Evolutionary conservation across 2,797 vertebrate species (phyloP).

Genomic region (Aldrovandia affinis): DNA sequence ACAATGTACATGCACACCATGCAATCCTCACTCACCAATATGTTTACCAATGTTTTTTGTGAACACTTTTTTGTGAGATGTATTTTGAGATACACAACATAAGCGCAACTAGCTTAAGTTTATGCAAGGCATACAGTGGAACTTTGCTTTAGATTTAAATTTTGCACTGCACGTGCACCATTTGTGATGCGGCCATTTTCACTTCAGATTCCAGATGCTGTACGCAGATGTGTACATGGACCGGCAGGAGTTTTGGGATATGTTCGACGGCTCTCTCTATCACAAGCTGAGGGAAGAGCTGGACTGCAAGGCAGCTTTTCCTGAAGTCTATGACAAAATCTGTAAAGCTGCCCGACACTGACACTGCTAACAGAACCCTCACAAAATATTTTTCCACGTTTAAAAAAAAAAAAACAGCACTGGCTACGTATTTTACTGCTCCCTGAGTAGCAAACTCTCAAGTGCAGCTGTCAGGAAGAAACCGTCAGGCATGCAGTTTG

Average conservation of each 20-base stretch:
- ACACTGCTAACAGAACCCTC: constrained; percentile 46
- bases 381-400: neutral
- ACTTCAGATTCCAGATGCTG: constrained; percentile 94
- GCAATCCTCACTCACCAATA: neutral
- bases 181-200: constrained; percentile 8
- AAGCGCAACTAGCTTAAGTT: neutral
- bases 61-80: no score
- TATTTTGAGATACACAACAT: no score
- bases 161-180: neutral
- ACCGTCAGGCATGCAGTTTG: constrained; percentile 8
- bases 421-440: neutral
- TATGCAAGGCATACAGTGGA: neutral
- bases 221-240: constrained; percentile 98
- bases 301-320: constrained; percentile 89
- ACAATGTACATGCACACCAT: neutral
- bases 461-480: neutral
- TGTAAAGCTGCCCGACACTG: constrained; percentile 95
- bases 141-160: neutral
- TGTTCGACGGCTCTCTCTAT: constrained; percentile 94
- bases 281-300: constrained; percentile 87
- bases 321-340: constrained; percentile 96
- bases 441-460: neutral
- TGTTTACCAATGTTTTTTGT: neutral
- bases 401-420: neutral
- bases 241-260: constrained; percentile 95